A percentile compares a stretch with the other conserved stretches of the same genome.
These are phyloP conservation scores for Peromyscus leucopus DNA, from an alignment of 2,113 vertebrate species.

Conservation along the genomic window DNA sequence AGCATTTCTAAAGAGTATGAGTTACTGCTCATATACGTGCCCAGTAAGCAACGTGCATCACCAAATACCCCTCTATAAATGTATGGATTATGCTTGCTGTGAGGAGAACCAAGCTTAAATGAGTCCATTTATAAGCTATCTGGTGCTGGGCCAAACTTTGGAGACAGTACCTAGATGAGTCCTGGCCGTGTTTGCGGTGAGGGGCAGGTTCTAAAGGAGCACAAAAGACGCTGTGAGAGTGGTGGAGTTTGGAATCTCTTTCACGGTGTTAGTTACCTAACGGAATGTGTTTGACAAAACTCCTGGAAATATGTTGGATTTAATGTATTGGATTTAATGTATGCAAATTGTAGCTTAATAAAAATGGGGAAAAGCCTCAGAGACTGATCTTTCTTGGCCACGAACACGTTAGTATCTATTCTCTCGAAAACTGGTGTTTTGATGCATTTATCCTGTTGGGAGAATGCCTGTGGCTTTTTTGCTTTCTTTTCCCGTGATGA, in stretches of 20 bases:
- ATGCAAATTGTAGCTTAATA: conserved; percentile 41
- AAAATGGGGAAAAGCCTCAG: neutral
- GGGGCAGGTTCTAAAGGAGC: neutral
- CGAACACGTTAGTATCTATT: neutral
- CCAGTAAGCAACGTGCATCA: neutral
- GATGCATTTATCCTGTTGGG: neutral
- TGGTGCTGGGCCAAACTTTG: neutral
- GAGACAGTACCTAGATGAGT: neutral
- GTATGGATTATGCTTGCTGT: neutral
- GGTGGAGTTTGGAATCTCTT: neutral
- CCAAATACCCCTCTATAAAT: neutral
- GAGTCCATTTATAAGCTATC: neutral
- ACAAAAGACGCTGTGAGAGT: neutral
- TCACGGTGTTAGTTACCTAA: neutral
- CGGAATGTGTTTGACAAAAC: neutral
- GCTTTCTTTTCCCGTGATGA: neutral
- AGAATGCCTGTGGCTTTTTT: neutral
- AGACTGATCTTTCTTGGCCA: neutral
- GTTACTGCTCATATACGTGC: neutral
- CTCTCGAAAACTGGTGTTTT: neutral
- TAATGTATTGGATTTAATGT: conserved; percentile 27
- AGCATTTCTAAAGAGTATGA: neutral
- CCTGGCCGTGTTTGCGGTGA: too few relatives aligned
- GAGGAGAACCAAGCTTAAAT: neutral
- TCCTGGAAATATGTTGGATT: neutral